Evolutionary conservation across 1,140 invertebrate species (phyloP), one percentile per base, ranked within the genome.

Genomic region (Chrysomallon squamiferum): DNA sequence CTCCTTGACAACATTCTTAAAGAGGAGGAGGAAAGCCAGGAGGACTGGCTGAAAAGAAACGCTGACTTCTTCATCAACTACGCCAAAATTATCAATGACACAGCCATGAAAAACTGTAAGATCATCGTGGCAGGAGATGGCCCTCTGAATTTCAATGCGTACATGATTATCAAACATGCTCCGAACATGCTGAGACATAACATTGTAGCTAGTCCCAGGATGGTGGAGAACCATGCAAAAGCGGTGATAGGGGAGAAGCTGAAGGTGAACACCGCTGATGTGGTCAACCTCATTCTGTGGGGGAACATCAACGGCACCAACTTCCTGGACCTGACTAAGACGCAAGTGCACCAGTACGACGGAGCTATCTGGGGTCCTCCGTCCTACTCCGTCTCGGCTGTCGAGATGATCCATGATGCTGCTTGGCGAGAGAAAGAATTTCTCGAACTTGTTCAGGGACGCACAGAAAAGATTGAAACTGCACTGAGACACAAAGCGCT

Each of bases 201-300:
- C 65, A 71, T 85, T 70, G 76, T 79, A 3, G 83, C 73, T 20
- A 29, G 80, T 50, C 74, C 79, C 1, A 57, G 80, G 35, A 32
- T 76, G 63, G 30, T 84, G 13, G 84, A 85, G 68, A 82, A 83
- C 67, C 71, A 77, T 52, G 79, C 80, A 2, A 85, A 85, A 64
- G 72, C 78, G 35, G 72, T 84, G 9, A 68, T 85, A 43, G 80
- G 76, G 11, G 69, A 82, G 35, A 69, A 69, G 45, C 66, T 84
- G 35, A 76, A 74, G 11, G 75, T 84, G 2, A 84, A 84, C 62
- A 65, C 82, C 20, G 74, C 73, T 25, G 58, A 76, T 22, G 77
- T 85, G 35, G 80, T 82, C 2, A 76, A 86, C 65, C 52, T 83
- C 2, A 73, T 83, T n/a, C 59, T 85, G 5, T 86, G 83, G 84